These are phyloP conservation scores for Ganaspis brasiliensis DNA, from an alignment of 2,888 invertebrate species.

Conservation along the genomic window DNA sequence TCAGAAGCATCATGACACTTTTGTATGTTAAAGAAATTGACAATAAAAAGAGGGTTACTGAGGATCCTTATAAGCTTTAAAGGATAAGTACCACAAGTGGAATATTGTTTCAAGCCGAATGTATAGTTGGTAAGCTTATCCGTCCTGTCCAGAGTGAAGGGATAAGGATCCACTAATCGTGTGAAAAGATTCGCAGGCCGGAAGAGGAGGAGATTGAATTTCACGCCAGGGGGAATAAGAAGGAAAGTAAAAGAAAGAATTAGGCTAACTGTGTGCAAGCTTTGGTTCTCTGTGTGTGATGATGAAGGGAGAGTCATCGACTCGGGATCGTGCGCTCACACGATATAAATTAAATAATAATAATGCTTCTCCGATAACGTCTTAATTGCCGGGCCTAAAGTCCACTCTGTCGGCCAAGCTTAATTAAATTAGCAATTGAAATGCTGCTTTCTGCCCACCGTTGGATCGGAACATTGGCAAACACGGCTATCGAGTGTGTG, in stretches of 20 bases:
- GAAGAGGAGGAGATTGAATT: slow-evolving; percentile 43
- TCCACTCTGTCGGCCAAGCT: slow-evolving; percentile 63
- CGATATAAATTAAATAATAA: slow-evolving; percentile 77
- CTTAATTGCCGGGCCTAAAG: slow-evolving; percentile 73
- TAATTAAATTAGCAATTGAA: slow-evolving; percentile 80
- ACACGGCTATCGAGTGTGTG: slow-evolving; percentile 56
- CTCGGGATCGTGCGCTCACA: slow-evolving; percentile 52
- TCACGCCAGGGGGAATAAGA: not conserved
- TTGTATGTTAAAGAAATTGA: not conserved
- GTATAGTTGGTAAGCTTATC: slow-evolving; percentile 23
- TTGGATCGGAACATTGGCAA: slow-evolving; percentile 40
- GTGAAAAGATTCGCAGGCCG: slow-evolving; percentile 33
- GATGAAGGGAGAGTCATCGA: slow-evolving; percentile 49
- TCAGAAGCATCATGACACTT: not conserved
- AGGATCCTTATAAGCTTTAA: not conserved
- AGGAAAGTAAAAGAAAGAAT: slow-evolving; percentile 24
- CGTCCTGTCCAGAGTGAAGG: not conserved
- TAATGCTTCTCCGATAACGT: slow-evolving; percentile 72
- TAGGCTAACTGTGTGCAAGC: too few species aligned
- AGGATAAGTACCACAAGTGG: not conserved
- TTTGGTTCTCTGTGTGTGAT: too few species aligned
- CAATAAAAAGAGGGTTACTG: not conserved
- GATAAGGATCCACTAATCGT: slow-evolving; percentile 19
- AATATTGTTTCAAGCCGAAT: slow-evolving; percentile 26
- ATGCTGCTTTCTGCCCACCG: slow-evolving; percentile 69